These are phyloP conservation scores for Pentalonia nigronervosa DNA, from an alignment of 1,140 invertebrate species.

Conservation along the genomic window DNA sequence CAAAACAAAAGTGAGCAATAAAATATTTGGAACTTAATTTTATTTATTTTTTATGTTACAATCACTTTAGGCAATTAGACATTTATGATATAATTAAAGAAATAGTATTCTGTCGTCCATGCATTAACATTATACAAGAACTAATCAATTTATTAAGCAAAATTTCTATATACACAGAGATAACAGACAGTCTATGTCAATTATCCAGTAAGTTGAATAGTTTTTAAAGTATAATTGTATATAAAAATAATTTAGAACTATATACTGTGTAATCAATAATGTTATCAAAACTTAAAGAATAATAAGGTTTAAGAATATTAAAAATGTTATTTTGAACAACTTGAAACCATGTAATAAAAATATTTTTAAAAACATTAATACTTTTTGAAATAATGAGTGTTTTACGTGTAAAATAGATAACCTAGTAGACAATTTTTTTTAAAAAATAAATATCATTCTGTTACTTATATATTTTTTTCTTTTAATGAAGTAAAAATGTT, in stretches of 20 bases:
- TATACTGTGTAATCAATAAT: background rate
- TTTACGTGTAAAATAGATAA: no score
- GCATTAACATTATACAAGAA: conserved; percentile 33
- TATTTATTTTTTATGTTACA: background rate
- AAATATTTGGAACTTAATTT: background rate
- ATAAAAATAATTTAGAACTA: background rate
- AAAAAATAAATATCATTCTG: no score
- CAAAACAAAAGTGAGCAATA: conserved; percentile 40
- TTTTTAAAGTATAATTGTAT: background rate
- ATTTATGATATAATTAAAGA: conserved; percentile 44
- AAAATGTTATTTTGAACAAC: no score
- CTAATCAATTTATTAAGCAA: conserved; percentile 20
- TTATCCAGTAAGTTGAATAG: conserved; percentile 40
- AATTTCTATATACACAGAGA: conserved; percentile 7
- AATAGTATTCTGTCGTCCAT: conserved; percentile 50
- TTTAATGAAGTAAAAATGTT: background rate
- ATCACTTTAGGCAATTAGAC: conserved; percentile 42
- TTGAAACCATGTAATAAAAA: no score
- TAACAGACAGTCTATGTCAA: conserved; percentile 40
- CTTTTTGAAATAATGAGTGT: no score
- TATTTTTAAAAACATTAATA: no score
- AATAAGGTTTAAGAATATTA: no score
- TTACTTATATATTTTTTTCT: background rate
- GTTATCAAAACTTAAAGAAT: no score
- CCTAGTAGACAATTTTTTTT: background rate